These are phyloP conservation scores for Lutjanus erythropterus DNA, from an alignment of 2,113 vertebrate genomes.

Conservation along the genomic window DNA sequence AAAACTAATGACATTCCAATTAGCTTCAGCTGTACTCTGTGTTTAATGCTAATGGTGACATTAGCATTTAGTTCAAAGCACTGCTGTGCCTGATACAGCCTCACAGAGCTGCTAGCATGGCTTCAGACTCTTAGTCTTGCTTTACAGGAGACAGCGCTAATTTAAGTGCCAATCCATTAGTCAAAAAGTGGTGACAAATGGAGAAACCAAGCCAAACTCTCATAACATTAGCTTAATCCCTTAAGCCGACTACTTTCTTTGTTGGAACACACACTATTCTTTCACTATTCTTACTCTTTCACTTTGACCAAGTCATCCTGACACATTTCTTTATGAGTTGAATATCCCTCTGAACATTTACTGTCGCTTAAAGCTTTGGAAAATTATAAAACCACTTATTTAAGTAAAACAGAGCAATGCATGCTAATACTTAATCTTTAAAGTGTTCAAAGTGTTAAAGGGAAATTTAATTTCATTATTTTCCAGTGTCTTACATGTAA, in stretches of 20 bases:
- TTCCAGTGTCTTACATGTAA: background rate
- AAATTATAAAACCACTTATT: background rate
- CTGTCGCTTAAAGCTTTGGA: background rate
- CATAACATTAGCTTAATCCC: conserved; percentile 20
- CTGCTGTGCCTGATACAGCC: background rate
- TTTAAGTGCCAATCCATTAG: conserved; percentile 10
- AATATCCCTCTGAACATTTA: background rate
- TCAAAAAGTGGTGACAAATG: conserved; percentile 1
- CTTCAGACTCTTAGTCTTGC: background rate
- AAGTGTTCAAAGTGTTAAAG: background rate
- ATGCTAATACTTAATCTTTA: background rate
- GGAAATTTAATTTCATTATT: background rate
- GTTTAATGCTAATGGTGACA: no score
- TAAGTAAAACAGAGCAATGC: background rate
- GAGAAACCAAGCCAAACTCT: conserved; percentile 3
- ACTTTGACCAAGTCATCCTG: conserved; percentile 8
- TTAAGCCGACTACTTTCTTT: background rate
- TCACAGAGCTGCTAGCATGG: background rate
- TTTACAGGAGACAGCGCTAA: background rate
- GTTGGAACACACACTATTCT: conserved; percentile 6
- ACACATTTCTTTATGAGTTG: background rate
- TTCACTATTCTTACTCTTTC: background rate
- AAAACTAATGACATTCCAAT: no score
- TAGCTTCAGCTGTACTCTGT: no score
- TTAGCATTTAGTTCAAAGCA: background rate